Percentiles rank a stretch among this genome's conserved stretches.
These are phyloP conservation scores for Linepithema humile DNA, from an alignment of 1,140 invertebrate species.

Conservation along the genomic window DNA sequence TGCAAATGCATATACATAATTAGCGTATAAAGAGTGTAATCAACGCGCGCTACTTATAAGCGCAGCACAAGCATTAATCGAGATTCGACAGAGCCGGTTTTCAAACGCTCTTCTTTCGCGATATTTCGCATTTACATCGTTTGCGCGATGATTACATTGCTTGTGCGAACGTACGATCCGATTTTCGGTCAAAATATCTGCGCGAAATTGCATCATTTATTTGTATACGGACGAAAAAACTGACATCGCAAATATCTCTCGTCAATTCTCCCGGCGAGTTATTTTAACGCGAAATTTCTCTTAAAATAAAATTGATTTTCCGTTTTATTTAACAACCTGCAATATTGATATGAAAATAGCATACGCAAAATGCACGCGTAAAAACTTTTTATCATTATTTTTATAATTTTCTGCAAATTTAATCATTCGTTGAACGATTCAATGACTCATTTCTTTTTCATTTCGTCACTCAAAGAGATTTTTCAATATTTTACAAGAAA, in stretches of 20 bases:
- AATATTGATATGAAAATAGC: not conserved
- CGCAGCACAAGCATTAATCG: constrained; percentile 31
- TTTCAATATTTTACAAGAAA: not conserved
- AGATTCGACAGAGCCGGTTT: not conserved
- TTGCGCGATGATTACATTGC: constrained; percentile 43
- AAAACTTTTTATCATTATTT: constrained; percentile 1
- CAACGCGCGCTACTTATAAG: constrained; percentile 49
- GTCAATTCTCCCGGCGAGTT: not conserved
- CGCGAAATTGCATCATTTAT: constrained; percentile 27
- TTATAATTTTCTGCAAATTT: not conserved
- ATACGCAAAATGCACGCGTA: not conserved
- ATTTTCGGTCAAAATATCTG: constrained; percentile 15
- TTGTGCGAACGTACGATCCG: constrained; percentile 23
- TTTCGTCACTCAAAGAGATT: not conserved
- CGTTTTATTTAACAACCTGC: not conserved
- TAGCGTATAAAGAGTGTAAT: constrained; percentile 31
- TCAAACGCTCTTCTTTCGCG: constrained; percentile 24
- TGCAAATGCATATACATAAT: constrained; percentile 32
- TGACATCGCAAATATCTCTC: not conserved
- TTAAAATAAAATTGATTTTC: constrained; percentile 16
- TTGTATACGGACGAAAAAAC: constrained; percentile 14
- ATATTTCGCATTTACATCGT: constrained; percentile 55
- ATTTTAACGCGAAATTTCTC: not conserved
- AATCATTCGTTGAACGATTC: not conserved
- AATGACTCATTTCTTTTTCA: not conserved